Base-by-base conservation (phyloP, 2,888 invertebrate genomes). In the Drosophila algonquin region DNA sequence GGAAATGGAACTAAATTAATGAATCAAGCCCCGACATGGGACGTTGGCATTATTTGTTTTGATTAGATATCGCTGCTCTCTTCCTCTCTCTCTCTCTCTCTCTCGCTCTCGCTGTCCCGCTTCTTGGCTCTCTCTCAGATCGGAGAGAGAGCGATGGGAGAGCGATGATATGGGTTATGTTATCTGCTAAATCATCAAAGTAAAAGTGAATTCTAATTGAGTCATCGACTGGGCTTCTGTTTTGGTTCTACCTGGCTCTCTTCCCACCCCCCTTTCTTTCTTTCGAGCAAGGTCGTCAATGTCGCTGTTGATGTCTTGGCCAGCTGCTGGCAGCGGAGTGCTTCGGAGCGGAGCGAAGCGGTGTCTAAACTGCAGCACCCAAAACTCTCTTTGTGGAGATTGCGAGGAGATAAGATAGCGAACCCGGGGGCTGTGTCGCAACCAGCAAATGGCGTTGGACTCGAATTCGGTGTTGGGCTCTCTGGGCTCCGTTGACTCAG, bases 41-140 rank as follows among this genome's bases (percentile, higher is more conserved):
- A 59, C 59, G 59, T 40, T 59, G 70, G 65, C 74, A 70, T 73
- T 88, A 83, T 88, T 88, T 87, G 89, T 87, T 88, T 87, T 83
- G 83, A 83, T 83, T 84, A 83, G 83, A 83, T 84, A 83, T 65
- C 88, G 78, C 50, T 24, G 46, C 14, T 16, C 53, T 44, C 45
- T 53, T 53, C 4, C 21, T 32, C 60, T 48, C 74, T 21, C 14
- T 40, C 7, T 30, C 27, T 7, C 27, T 24, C n/a, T n/a, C n/a
- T n/a, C n/a, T n/a, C n/a, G 8, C 21, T 32, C 57, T 48, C 74
- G n/a, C 14, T 40, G 30, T 30, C 27, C 6, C 6, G 27, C 27
- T 27, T 27, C 27, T 27, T 7, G 27, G 24, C 27, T 27, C 27
- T 27, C 35, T 12, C 56, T 12, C 5, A 35, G 35, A 47, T 18